Evolutionary conservation across 2,113 vertebrate species (phyloP).

Genomic region (Albula goreensis): DNA sequence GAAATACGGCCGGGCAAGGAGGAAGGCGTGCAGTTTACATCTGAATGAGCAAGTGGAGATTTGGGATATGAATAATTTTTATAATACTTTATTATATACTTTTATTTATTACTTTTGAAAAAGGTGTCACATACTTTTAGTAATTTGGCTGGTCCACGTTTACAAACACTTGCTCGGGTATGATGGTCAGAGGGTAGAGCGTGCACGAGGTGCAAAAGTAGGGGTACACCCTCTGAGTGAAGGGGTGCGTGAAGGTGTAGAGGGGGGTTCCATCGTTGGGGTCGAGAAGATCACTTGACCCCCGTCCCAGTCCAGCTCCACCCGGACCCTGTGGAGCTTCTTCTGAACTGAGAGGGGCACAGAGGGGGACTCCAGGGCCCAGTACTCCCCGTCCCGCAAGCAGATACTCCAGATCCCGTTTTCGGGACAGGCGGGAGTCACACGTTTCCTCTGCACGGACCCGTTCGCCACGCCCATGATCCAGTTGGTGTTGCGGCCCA

Average conservation of each 20-base stretch:
- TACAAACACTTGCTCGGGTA: conserved; percentile 47
- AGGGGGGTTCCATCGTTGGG: conserved; percentile 49
- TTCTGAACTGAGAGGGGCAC: conserved; percentile 28
- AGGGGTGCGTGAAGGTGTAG: conserved; percentile 51
- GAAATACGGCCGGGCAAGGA: too few species aligned
- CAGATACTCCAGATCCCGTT: conserved; percentile 33
- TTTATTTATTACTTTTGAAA: too few species aligned
- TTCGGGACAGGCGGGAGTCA: not conserved
- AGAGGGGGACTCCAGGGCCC: not conserved
- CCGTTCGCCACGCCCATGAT: conserved; percentile 38
- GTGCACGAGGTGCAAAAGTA: conserved; percentile 57
- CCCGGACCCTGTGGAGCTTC: conserved; percentile 46
- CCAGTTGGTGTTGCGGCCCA: conserved; percentile 38
- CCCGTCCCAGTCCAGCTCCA: conserved; percentile 58
- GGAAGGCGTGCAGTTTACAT: too few species aligned
- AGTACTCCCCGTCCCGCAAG: conserved; percentile 29
- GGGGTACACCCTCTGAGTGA: conserved; percentile 44
- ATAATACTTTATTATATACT: too few species aligned
- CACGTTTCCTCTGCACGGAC: conserved; percentile 25
- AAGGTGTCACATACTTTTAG: not conserved
- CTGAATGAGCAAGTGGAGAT: too few species aligned
- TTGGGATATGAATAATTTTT: too few species aligned
- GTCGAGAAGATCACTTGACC: conserved; percentile 55
- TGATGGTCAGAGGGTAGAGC: conserved; percentile 43
- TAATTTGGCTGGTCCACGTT: conserved; percentile 35